These are phyloP conservation scores for Mus musculus DNA, from an alignment of 2,113 vertebrate genomes.

Conservation along the genomic window DNA sequence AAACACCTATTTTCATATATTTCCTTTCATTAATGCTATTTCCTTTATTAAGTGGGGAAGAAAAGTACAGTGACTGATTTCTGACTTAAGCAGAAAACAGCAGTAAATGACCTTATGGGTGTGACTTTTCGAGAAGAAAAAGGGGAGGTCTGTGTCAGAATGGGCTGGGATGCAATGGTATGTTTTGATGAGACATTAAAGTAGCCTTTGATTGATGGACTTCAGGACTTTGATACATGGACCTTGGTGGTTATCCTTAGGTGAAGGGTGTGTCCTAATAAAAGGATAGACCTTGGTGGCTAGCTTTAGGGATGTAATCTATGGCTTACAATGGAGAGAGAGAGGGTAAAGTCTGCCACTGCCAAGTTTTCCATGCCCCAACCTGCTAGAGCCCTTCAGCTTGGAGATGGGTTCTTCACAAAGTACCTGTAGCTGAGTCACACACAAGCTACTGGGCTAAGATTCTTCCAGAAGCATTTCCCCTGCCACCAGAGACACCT, in stretches of 20 bases:
- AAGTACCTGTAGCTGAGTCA: not conserved
- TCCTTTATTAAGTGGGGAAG: not conserved
- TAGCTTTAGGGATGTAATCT: not conserved
- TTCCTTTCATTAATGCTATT: too few relatives aligned
- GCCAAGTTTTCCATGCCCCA: not conserved
- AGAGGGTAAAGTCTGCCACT: not conserved
- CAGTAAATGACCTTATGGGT: not conserved
- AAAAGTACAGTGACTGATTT: not conserved
- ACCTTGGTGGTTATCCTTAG: not conserved
- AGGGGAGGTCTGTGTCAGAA: not conserved
- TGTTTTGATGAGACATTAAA: not conserved
- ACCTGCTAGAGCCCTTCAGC: not conserved
- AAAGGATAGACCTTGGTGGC: not conserved
- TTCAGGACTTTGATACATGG: not conserved
- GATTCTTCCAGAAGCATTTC: not conserved
- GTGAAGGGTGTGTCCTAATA: not conserved
- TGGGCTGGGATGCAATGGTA: not conserved
- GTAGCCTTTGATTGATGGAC: not conserved
- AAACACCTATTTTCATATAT: not conserved
- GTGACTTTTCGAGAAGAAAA: not conserved
- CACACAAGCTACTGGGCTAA: not conserved
- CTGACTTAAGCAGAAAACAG: not conserved
- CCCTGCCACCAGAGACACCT: not conserved
- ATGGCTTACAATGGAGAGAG: not conserved
- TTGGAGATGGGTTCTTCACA: not conserved